Conservation (phyloP, 2,797 vertebrate species). For the Aplochiton taeniatus region DNA sequence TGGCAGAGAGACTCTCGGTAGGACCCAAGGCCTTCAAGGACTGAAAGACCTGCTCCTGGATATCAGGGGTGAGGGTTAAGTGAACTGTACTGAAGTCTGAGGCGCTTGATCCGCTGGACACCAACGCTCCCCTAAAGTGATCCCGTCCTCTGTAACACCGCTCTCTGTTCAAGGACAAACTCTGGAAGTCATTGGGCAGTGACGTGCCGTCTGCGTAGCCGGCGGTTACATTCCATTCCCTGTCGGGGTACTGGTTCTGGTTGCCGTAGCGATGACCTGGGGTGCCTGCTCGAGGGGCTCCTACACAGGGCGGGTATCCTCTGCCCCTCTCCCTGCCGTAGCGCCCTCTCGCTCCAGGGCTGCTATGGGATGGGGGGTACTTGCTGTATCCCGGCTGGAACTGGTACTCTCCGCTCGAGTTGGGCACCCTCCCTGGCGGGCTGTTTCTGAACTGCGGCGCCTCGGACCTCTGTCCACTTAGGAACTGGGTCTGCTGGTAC, state of each 20-base stretch:
- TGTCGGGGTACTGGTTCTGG: conserved; percentile 43
- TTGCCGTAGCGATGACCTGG: conserved; percentile 30
- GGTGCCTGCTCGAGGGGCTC: conserved; percentile 10
- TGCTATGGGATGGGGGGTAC: conserved; percentile 42
- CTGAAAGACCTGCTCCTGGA: conserved; percentile 66
- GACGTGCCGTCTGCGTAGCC: conserved; percentile 19
- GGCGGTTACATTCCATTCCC: conserved; percentile 27
- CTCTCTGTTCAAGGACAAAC: conserved; percentile 52
- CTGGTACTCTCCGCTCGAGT: conserved; percentile 16
- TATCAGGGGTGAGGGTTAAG: conserved; percentile 52
- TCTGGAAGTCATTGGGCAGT: conserved; percentile 55
- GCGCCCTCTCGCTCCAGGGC: conserved; percentile 42
- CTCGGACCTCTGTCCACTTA: conserved; percentile 65
- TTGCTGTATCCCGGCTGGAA: conserved; percentile 49
- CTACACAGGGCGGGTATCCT: conserved; percentile 24
- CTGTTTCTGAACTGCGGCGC: conserved; percentile 60
- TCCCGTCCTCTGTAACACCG: conserved; percentile 5
- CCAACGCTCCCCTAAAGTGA: conserved; percentile 2
- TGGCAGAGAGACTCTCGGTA: conserved; percentile 68
- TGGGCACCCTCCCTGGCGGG: conserved; percentile 14
- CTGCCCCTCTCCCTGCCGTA: conserved; percentile 44
- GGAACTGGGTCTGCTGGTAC: conserved; percentile 75
- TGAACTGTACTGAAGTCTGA: conserved; percentile 22
- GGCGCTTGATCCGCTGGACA: neutral
- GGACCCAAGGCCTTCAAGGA: conserved; percentile 69